Evolutionary conservation across 30 jellyfish, hydroid and myxozoan genomes (phyloP), one percentile per base, ranked within the genome.

Genomic region (Chrysaora quinquecirrha): DNA sequence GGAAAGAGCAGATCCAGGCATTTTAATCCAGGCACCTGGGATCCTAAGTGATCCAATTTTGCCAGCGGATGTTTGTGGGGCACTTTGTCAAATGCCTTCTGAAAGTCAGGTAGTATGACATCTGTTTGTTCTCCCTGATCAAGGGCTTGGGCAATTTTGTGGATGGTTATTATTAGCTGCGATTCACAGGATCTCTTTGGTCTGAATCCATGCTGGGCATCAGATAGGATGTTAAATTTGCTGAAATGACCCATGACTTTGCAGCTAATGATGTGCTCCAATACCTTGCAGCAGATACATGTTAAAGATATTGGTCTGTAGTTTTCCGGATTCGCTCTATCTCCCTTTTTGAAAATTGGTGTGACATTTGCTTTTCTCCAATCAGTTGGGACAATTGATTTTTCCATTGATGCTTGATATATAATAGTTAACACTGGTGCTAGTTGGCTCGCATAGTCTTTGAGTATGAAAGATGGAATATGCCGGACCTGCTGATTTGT

Each of bases 291-390:
- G 30, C 79, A 9, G 1, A 67, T 67, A 27, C 85, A 82, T 0
- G 85, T 82, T 23, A 82, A 29, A 12, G 92, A 82, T 72, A 82
- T 82, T 4, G 85, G 80, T 48, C 92, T 22, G 21, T 82, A 68
- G 78, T 70, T 82, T 20, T 80, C 69, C 0, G 92, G 92, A 35
- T 69, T 38, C 11, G 14, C 54, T 38, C 54, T 38, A 38, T 38
- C 54, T 3, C 54, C 88, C 30, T 76, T 76, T 34, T 61, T 76
- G 54, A 56, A 56, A 68, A 58, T 16, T 76, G 88, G 88, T 58
- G 68, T 58, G 3, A 76, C 78, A 33, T 31, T 76, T 3, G 88
- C 88, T 28, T 34, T 76, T 28, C 9, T 18, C 87, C 87, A 75
- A 3, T 50, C 70, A 0, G 56, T 34, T 60, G 78, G 88, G 38